Percentiles rank a stretch among this genome's conserved stretches.
These are phyloP conservation scores for Idaea straminata DNA, from an alignment of 2,888 invertebrate genomes.

Conservation along the genomic window DNA sequence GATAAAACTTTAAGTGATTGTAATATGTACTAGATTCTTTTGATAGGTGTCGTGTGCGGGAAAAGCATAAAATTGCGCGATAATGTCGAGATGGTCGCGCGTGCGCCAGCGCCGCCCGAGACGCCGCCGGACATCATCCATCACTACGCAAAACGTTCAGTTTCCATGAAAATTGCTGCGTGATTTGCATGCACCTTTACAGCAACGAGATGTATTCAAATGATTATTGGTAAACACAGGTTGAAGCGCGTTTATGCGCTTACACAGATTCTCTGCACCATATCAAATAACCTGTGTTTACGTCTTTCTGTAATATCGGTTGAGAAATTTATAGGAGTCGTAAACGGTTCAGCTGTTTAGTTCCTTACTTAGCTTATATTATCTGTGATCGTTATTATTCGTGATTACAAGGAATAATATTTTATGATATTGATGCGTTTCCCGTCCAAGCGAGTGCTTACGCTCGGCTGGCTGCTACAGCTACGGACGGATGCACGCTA, in stretches of 20 bases:
- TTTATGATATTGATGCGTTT: slow-evolving; percentile 11
- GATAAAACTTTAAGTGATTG: slow-evolving; percentile 44
- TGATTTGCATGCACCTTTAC: slow-evolving; percentile 48
- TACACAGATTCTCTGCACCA: slow-evolving; percentile 34
- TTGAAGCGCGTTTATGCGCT: slow-evolving; percentile 29
- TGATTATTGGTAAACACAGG: slow-evolving; percentile 36
- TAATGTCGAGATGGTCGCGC: slow-evolving; percentile 49
- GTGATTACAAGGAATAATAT: slow-evolving; percentile 21
- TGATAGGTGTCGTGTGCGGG: slow-evolving; percentile 49
- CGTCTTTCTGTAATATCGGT: slow-evolving; percentile 22
- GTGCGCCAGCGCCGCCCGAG: slow-evolving; percentile 30
- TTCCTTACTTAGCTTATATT: slow-evolving; percentile 11
- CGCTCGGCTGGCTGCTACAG: slow-evolving; percentile 36
- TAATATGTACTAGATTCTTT: slow-evolving; percentile 30
- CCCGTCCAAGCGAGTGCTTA: slow-evolving; percentile 23
- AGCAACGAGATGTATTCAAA: slow-evolving; percentile 37
- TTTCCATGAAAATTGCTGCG: slow-evolving; percentile 51
- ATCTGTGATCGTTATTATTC: slow-evolving; percentile 9
- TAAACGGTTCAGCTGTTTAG: slow-evolving; percentile 24
- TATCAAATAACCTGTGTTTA: slow-evolving; percentile 14
- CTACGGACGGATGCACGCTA: slow-evolving; percentile 57
- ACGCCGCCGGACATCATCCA: slow-evolving; percentile 42
- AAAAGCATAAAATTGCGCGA: slow-evolving; percentile 50
- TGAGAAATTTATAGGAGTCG: slow-evolving; percentile 21
- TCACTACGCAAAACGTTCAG: slow-evolving; percentile 42